Base-by-base conservation (phyloP, 2,797 vertebrate genomes). In the Heteromormyrus szaboi region DNA sequence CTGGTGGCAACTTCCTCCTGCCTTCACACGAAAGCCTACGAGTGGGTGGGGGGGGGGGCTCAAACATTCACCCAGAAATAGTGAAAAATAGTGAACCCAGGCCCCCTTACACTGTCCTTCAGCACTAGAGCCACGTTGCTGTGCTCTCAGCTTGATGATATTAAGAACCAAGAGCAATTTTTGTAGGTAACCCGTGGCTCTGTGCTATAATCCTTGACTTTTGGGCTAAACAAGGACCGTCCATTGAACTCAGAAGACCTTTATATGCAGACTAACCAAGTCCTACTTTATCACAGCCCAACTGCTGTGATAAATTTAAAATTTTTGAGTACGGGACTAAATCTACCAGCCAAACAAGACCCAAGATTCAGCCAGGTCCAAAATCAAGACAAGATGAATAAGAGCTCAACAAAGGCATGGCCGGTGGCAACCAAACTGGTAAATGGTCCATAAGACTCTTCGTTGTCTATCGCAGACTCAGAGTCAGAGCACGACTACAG, bases 1-100 rank as follows among this genome's bases (percentile, higher is more conserved):
- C 88, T 83, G 62, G 86, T 87, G 25, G 62, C 46, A 14, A n/a
- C 90, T 90, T 91, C 91, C 90, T 90, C 90, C 85, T 87, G 62
- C 59, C 14, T 12, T 44, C 87, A 76, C 86, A 91, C 89, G 51
- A 25, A 65, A 68, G 87, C 44, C 51, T 89, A 59, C 76, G 87
- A 37, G 29, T 6, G 4, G 2, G 17, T 2, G 29, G 33, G 87
- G 37, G 33, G 87, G 37, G 87, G 4, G 48, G 65, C 65, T 72
- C 3, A 4, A 19, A 41, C 53, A n/a, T 44, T 12, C 65, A 84
- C 9, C 44, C n/a, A 33, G n/a, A 54, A 12, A 33, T 14, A 56
- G 25, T 2, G 41, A 84, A 56, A n/a, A 41, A 54, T 54, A 54
- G 53, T 12, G 9, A 54, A 4, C 33, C 29, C 48, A 88, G 19